Evolutionary conservation across 2,888 invertebrate genomes (phyloP).

Genomic region (Acanthopleura granulata): DNA sequence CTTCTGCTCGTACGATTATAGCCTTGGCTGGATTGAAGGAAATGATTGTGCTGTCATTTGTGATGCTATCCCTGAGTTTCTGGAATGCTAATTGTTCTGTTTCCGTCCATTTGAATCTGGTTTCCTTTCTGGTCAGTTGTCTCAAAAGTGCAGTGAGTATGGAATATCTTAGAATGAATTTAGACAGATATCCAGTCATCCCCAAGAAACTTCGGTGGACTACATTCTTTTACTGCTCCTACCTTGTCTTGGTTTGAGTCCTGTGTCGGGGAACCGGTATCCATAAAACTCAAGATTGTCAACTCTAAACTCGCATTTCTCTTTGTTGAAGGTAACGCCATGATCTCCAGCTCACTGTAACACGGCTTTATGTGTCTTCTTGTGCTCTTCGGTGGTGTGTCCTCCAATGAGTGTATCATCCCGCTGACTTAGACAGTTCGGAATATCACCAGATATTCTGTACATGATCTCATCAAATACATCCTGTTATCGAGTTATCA

Average conservation of each 20-base stretch:
- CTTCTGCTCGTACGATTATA: constrained; percentile 20
- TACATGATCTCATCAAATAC: too few species aligned
- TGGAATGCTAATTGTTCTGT: constrained; percentile 16
- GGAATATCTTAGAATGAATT: background rate
- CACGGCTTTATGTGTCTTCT: too few species aligned
- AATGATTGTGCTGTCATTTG: background rate
- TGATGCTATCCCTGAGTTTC: constrained; percentile 16
- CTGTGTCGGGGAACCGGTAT: background rate
- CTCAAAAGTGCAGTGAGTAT: background rate
- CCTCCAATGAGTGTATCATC: too few species aligned
- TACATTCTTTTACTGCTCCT: constrained; percentile 22
- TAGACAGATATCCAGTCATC: constrained; percentile 16
- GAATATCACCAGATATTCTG: too few species aligned
- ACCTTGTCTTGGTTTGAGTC: constrained; percentile 24
- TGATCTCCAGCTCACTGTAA: too few species aligned
- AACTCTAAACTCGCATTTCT: constrained; percentile 15
- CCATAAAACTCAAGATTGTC: constrained; percentile 22
- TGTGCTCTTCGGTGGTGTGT: too few species aligned
- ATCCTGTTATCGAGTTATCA: too few species aligned
- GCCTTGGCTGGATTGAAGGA: constrained; percentile 15
- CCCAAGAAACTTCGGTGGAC: constrained; percentile 23
- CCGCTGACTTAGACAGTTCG: too few species aligned
- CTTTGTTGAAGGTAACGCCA: constrained; percentile 18
- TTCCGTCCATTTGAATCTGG: constrained; percentile 14
- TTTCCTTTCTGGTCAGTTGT: too few species aligned